These are phyloP conservation scores for Margarornis squamiger DNA, from an alignment of 2,797 vertebrate genomes.

Conservation along the genomic window DNA sequence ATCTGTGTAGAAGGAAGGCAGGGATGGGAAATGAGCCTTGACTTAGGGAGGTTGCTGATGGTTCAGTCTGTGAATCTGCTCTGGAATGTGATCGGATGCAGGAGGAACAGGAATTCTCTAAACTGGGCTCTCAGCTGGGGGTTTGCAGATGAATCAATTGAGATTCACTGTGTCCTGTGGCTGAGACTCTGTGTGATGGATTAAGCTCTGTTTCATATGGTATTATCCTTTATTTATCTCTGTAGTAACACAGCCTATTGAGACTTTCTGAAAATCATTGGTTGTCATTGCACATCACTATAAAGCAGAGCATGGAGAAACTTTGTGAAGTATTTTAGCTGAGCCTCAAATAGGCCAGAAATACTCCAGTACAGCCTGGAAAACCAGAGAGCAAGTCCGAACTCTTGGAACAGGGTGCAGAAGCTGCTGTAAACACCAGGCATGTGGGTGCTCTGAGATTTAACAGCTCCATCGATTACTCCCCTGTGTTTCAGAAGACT, in stretches of 20 bases:
- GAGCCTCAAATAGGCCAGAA: not conserved
- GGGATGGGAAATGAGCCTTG: not conserved
- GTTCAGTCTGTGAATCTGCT: not conserved
- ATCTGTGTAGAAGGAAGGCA: not conserved
- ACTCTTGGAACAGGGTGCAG: not conserved
- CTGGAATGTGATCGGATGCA: not conserved
- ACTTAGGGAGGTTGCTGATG: not conserved
- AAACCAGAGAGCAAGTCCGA: not conserved
- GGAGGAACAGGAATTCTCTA: not conserved
- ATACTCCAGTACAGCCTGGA: not conserved
- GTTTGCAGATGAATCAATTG: not conserved
- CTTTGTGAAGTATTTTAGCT: not conserved
- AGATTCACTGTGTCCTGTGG: not conserved
- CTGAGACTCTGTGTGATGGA: not conserved
- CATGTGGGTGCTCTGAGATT: not conserved
- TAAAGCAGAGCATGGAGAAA: not conserved
- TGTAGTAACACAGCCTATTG: not conserved
- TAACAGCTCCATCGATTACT: not conserved
- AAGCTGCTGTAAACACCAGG: not conserved
- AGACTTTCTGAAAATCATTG: not conserved
- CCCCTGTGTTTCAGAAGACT: not conserved
- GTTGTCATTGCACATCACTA: not conserved
- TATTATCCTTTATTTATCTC: constrained; percentile 6
- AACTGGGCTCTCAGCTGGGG: not conserved
- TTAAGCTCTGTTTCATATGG: not conserved